Evolutionary conservation across 1,140 invertebrate species (phyloP).

Genomic region (Ephestia elutella): DNA sequence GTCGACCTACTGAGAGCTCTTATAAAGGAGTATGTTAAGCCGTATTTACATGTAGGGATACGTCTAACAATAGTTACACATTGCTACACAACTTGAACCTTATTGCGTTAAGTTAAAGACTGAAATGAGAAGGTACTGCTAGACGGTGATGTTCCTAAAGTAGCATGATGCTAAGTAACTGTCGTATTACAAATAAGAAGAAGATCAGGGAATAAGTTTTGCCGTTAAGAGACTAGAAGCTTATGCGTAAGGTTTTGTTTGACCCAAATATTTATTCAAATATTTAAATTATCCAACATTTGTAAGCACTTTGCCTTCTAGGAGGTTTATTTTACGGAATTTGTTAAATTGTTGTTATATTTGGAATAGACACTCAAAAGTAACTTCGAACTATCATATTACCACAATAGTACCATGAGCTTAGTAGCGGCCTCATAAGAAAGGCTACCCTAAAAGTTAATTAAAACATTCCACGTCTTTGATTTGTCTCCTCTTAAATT

Average conservation of each 20-base stretch:
- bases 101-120: background rate
- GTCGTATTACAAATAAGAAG: constrained; percentile 1
- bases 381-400: no score
- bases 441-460: no score
- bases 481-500: no score
- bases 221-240: background rate
- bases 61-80: background rate
- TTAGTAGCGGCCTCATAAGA: no score
- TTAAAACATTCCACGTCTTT: no score
- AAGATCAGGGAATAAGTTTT: background rate
- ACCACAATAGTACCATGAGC: no score
- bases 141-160: background rate
- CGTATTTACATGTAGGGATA: background rate
- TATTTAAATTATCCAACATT: background rate
- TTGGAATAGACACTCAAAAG: no score
- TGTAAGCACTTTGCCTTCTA: background rate
- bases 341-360: background rate
- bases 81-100: background rate
- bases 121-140: background rate
- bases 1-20: constrained; percentile 3
- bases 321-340: background rate
- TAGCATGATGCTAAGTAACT: background rate
- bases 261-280: background rate
- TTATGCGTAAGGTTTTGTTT: background rate
- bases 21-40: constrained; percentile 1